Base-by-base conservation (phyloP, 1,140 invertebrate species). In the Drusus annulatus region DNA sequence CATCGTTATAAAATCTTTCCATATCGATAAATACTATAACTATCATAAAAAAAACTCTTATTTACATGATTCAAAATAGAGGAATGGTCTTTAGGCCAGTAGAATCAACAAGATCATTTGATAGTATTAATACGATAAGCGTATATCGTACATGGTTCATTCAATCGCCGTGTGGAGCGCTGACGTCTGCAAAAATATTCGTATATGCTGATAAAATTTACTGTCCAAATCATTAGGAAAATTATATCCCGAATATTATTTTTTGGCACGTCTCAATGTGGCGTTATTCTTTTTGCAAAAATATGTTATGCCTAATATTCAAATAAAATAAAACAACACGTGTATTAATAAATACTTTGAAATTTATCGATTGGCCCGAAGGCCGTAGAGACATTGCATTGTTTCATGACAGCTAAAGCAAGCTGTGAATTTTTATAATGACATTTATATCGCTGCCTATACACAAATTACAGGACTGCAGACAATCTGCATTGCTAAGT, bases 381-480 rank as follows among this genome's bases (percentile, higher is more conserved):
- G 65, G 65, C 17, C 65, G n/a, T 8, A 19, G 16, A 28, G 36
- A 13, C 36, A 69, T 69, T 69, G 65, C 21, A 50, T 63, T 56
- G 19, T 56, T 17, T 63, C 45, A n/a, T 50, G 8, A 65, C 8
- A 25, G 10, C 0, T 31, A n/a, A 25, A 65, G 21, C n/a, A 36
- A 25, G 62, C 23, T 65, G 10, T 65, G 21, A 36, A 58, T 80
- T 45, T 76, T 71, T 69, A 50, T 56, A 76, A 77, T 50, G 71
- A 75, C 58, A 45, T 31, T 28, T 45, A 17, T 60, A 80, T 62
- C 13, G 25, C 54, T 51, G 21, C 60, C 73, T 16, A 76, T 76
- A 63, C 19, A 76, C 79, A 80, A 65, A 76, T 76, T 76, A 76
- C 45, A 73, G 73, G 60, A 80, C 36, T 45, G 23, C 56, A 31